phyloP scores from a whole-genome alignment of 1,140 invertebrate genomes.

The Calliopsis andreniformis region DNA sequence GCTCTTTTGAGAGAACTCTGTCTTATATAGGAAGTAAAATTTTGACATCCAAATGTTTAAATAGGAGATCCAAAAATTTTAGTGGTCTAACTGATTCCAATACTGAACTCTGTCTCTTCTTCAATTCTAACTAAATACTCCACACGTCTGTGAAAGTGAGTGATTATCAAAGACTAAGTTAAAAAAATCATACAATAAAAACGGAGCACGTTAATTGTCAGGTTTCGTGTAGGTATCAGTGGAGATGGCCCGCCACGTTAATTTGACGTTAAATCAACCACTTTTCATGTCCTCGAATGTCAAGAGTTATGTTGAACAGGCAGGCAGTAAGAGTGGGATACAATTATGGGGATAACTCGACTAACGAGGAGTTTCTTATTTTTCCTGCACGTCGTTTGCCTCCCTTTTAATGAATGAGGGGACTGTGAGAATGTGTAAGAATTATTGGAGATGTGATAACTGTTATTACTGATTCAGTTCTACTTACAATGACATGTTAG shows the following conservation, averaged over 20 bases:
- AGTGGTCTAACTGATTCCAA: too few relatives aligned
- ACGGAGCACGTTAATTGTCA: constrained; percentile 38
- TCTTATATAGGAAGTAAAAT: too few relatives aligned
- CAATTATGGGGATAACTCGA: background rate
- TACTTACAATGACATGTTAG: background rate
- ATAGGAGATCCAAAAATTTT: too few relatives aligned
- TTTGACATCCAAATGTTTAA: too few relatives aligned
- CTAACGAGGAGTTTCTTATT: constrained; percentile 44
- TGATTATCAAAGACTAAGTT: background rate
- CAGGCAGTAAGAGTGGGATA: constrained; percentile 10
- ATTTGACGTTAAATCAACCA: constrained; percentile 49
- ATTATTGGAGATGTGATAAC: constrained; percentile 5
- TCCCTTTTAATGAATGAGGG: constrained; percentile 10
- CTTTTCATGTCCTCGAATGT: constrained; percentile 30
- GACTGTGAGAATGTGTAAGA: constrained; percentile 4
- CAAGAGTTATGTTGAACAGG: constrained; percentile 10
- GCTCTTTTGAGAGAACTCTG: too few relatives aligned
- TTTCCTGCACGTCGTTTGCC: constrained; percentile 22
- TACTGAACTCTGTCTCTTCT: too few relatives aligned
- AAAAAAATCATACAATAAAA: constrained; percentile 54
- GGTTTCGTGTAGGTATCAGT: constrained; percentile 7
- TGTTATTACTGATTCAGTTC: background rate
- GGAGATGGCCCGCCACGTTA: constrained; percentile 13
- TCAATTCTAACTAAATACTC: too few relatives aligned
- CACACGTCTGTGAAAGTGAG: background rate